phyloP scores from a whole-genome alignment of 1,140 invertebrate species.

The Neoseiulus cucumeris region DNA sequence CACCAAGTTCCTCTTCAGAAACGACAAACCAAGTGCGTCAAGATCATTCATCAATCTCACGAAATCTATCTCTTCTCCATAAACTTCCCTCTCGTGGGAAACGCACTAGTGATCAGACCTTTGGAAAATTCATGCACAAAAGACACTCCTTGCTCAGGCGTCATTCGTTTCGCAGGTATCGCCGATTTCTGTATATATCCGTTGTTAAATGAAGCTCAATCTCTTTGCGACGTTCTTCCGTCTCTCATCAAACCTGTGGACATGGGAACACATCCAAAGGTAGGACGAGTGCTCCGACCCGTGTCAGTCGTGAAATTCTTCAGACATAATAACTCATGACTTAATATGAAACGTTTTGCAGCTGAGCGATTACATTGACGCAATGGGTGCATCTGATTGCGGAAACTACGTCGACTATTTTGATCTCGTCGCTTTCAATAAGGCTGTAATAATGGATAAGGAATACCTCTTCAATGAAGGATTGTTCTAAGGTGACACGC shows the following conservation, averaged over 20 bases:
- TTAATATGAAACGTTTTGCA: too few relatives aligned
- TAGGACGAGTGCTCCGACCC: too few relatives aligned
- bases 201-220: not conserved
- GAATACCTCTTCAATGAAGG: constrained; percentile 6
- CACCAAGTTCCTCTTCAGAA: not conserved
- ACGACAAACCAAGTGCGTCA: not conserved
- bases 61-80: too few relatives aligned
- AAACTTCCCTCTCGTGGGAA: too few relatives aligned
- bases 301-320: too few relatives aligned
- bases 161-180: too few relatives aligned
- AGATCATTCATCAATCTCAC: not conserved
- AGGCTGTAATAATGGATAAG: not conserved
- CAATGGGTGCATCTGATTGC: not conserved
- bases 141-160: too few relatives aligned
- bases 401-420: constrained; percentile 6
- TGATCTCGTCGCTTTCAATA: constrained; percentile 5
- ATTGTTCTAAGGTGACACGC: not conserved
- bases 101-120: too few relatives aligned
- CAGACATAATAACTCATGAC: too few relatives aligned
- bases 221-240: not conserved
- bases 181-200: not conserved
- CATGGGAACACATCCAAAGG: constrained; percentile 5
- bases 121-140: too few relatives aligned
- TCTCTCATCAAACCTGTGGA: constrained; percentile 4
- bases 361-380: not conserved